Evolutionary conservation across 2,888 invertebrate species (phyloP).

Genomic region (Catonia carolina): DNA sequence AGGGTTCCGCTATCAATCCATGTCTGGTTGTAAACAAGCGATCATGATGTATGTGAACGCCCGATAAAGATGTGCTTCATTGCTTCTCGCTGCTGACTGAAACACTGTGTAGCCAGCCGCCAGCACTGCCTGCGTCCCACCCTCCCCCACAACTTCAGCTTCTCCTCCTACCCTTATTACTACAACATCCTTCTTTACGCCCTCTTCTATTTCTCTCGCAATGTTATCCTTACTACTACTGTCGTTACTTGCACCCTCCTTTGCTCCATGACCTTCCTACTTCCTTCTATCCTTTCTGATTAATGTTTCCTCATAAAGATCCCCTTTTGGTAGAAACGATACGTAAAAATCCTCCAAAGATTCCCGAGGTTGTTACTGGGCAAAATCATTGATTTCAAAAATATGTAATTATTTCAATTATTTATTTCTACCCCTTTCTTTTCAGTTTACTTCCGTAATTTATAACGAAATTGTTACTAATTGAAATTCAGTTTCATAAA

Average conservation of each 20-base stretch:
- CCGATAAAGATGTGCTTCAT: constrained; percentile 14
- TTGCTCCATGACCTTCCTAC: too few species aligned
- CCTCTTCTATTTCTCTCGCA: too few species aligned
- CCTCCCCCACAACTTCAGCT: background rate
- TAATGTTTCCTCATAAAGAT: constrained; percentile 9
- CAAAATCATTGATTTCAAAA: too few species aligned
- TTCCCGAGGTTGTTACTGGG: too few species aligned
- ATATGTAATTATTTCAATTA: too few species aligned
- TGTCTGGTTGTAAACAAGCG: constrained; percentile 13
- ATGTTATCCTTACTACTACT: too few species aligned
- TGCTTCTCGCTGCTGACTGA: background rate
- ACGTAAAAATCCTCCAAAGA: background rate
- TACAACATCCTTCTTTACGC: too few species aligned
- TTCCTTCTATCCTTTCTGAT: background rate
- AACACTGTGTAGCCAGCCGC: background rate
- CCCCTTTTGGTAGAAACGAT: background rate
- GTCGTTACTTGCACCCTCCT: background rate
- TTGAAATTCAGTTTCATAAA: too few species aligned
- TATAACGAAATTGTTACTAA: too few species aligned
- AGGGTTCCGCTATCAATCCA: constrained; percentile 11
- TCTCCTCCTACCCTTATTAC: background rate
- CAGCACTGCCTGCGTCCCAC: background rate
- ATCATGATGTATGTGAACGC: constrained; percentile 10
- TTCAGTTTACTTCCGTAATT: too few species aligned
- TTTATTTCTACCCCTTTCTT: too few species aligned